phyloP scores from a whole-genome alignment of 2,797 vertebrate genomes.

The Acrossocheilus wenchowensis region DNA sequence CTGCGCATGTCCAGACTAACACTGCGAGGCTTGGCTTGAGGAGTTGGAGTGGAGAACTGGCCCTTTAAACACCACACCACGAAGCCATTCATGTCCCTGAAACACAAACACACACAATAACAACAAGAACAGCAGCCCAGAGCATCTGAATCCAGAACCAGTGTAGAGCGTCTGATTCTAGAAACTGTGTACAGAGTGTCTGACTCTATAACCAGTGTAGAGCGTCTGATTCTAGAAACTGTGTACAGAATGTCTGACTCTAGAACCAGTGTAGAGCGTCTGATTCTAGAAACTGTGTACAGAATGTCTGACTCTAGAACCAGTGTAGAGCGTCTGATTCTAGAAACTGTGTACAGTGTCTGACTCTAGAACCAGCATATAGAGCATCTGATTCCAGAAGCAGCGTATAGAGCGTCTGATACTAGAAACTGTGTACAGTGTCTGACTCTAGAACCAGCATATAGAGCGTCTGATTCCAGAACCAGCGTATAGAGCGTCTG shows the following conservation, averaged over 20 bases:
- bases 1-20: constrained; percentile 76
- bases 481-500: neutral
- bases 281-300: neutral
- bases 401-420: fast-evolving
- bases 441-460: neutral
- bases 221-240: neutral
- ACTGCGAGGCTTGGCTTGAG: constrained; percentile 80
- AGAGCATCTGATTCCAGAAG: neutral
- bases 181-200: neutral
- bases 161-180: neutral
- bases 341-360: neutral
- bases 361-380: neutral
- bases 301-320: too few species aligned
- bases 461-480: neutral
- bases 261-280: too few species aligned
- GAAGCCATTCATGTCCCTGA: constrained; percentile 86
- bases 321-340: neutral
- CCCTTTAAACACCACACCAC: constrained; percentile 91
- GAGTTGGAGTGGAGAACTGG: constrained; percentile 67
- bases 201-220: neutral
- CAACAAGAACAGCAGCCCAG: neutral
- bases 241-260: neutral
- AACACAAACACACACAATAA: constrained; percentile 41
- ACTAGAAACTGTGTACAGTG: neutral
- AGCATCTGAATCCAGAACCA: neutral